phyloP scores from a whole-genome alignment of 2,113 vertebrate species.

The Peucedramus taeniatus region DNA sequence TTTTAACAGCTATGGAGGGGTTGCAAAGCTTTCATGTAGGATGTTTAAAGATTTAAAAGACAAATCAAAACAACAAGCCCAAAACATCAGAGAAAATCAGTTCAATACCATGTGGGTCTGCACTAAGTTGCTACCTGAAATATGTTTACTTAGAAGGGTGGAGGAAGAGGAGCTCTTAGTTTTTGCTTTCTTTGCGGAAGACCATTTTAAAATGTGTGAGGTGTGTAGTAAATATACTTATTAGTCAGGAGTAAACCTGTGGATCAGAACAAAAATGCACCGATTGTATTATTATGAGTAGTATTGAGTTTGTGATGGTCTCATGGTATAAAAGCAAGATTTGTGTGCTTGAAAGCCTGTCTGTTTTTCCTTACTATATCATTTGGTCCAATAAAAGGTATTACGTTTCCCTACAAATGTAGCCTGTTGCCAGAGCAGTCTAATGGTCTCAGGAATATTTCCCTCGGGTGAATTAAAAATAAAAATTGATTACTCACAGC shows the following conservation, averaged over 20 bases:
- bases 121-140: background rate
- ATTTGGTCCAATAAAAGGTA: background rate
- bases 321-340: background rate
- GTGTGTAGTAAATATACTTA: background rate
- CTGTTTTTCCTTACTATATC: background rate
- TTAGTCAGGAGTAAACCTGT: background rate
- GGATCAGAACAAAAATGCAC: background rate
- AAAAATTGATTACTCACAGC: background rate
- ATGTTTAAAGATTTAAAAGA: background rate
- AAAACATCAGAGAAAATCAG: background rate
- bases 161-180: background rate
- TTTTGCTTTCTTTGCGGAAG: background rate
- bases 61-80: background rate
- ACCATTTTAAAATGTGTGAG: background rate
- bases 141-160: background rate
- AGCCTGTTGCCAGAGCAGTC: background rate
- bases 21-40: background rate
- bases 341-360: background rate
- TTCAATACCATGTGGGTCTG: background rate
- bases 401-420: background rate
- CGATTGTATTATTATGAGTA: background rate
- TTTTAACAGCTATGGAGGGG: background rate
- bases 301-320: background rate
- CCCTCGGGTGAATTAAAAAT: background rate
- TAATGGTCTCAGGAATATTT: background rate